A percentile compares a stretch with the other conserved stretches of the same genome.
Conservation (phyloP, 2,797 vertebrate genomes). For the Hydrolagus colliei region DNA sequence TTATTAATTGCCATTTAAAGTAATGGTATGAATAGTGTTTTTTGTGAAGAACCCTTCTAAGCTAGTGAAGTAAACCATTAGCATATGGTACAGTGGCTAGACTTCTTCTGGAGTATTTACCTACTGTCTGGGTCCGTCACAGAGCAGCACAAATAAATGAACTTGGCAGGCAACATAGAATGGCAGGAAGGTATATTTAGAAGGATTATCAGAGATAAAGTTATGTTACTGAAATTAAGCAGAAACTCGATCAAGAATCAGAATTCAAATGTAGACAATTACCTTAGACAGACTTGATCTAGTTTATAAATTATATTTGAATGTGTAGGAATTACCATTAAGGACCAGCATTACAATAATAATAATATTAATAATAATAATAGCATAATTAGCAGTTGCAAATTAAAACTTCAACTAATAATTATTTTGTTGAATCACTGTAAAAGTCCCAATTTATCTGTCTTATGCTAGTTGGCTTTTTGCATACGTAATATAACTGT, state of each 20-base stretch:
- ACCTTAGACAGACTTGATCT: too few relatives aligned
- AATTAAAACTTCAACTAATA: background rate
- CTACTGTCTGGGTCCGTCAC: background rate
- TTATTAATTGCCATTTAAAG: background rate
- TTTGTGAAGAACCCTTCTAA: background rate
- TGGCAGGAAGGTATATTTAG: background rate
- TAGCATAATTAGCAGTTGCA: background rate
- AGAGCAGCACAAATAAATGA: background rate
- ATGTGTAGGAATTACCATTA: background rate
- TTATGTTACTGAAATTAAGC: constrained; percentile 1
- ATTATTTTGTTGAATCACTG: background rate
- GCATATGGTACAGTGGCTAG: background rate
- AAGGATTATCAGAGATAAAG: background rate
- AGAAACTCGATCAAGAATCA: background rate
- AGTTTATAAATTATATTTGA: background rate
- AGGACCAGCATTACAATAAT: too few relatives aligned
- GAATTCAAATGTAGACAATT: background rate
- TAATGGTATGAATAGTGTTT: background rate
- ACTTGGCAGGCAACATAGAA: background rate
- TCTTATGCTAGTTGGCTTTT: background rate
- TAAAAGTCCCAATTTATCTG: background rate
- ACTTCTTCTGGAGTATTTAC: background rate
- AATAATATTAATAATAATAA: too few relatives aligned
- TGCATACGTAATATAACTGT: background rate
- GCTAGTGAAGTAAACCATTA: background rate